Evolutionary conservation across 2,113 vertebrate species (phyloP).

Genomic region (Proteles cristata): DNA sequence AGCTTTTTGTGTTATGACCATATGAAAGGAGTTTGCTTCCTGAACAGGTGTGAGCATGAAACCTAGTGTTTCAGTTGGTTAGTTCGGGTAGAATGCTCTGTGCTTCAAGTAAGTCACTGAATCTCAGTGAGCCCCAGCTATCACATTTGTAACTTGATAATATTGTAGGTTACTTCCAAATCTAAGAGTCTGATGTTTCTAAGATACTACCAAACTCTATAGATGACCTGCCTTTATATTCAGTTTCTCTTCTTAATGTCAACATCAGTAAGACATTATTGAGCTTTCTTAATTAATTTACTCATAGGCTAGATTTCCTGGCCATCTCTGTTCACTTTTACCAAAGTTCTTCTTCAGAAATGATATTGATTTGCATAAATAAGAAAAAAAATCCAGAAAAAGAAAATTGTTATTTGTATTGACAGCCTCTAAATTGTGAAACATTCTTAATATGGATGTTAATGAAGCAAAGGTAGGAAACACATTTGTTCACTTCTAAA

Average conservation of each 20-base stretch:
- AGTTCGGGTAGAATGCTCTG: not conserved
- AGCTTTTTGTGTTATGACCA: not conserved
- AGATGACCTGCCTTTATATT: not conserved
- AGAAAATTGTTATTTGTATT: slow-evolving; percentile 26
- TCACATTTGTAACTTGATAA: slow-evolving; percentile 12
- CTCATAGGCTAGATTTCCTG: not conserved
- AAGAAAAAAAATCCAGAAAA: slow-evolving; percentile 18
- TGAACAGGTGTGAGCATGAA: not conserved
- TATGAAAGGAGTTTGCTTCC: not conserved
- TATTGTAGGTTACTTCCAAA: slow-evolving; percentile 18
- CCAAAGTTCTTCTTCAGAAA: slow-evolving; percentile 9
- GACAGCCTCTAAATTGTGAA: not conserved
- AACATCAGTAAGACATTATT: not conserved
- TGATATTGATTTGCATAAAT: not conserved
- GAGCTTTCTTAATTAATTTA: slow-evolving; percentile 11
- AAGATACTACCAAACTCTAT: not conserved
- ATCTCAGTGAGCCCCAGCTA: not conserved
- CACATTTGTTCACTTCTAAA: slow-evolving; percentile 36
- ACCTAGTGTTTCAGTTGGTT: not conserved
- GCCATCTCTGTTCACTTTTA: slow-evolving; percentile 15
- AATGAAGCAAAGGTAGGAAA: slow-evolving; percentile 33
- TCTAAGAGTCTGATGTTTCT: not conserved
- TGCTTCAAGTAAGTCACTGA: not conserved
- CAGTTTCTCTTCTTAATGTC: not conserved
- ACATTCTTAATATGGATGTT: not conserved